Base-by-base conservation (phyloP, 92 coral and sea anemone species). In the Zoanthus gigantus region DNA sequence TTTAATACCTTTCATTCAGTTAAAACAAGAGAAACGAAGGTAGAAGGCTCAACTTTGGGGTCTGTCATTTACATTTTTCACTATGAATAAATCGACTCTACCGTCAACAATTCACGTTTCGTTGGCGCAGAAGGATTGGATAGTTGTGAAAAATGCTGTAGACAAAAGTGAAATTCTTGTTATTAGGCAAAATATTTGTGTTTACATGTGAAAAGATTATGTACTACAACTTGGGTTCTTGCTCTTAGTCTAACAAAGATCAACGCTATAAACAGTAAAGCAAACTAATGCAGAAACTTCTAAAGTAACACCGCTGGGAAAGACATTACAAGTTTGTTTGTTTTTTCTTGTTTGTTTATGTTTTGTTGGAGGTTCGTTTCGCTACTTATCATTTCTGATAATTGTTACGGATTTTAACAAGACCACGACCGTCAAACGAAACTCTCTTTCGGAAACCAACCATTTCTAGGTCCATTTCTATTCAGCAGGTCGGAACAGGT, bases 401-500 rank as follows among this genome's bases (percentile, higher is more conserved):
- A 32, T 60, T 28, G 18, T 60, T 81, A 42, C 63, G 18, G 47
- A 23, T 48, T 37, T 37, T 46, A 17, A 30, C 74, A 71, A 53
- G 53, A 9, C 74, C 45, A 66, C 71, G 53, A 48, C 44, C 60
- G 5, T 16, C 44, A 45, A 65, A 44, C 85, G 42, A 37, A 31
- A 79, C 18, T 47, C 1, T 66, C 1, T 66, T 81, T 66, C 71
- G 30, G 17, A 65, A 73, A 53, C 31, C 29, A 23, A 23, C 23
- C 23, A 23, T 23, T 23, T 23, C 23, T 23, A 2, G 42, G 65
- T 10, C 72, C 74, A 65, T 81, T 81, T 63, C 50, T n/a, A 46
- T 60, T 74, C 85, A 81, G 85, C 85, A 81, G 85, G 85, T 81
- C 60, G 61, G 10, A 81, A 81, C 85, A 81, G 85, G 85, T 81